A percentile compares a stretch with the other conserved stretches of the same genome.
Conservation (phyloP, 2,113 vertebrate species). For the Limnothrissa miodon region DNA sequence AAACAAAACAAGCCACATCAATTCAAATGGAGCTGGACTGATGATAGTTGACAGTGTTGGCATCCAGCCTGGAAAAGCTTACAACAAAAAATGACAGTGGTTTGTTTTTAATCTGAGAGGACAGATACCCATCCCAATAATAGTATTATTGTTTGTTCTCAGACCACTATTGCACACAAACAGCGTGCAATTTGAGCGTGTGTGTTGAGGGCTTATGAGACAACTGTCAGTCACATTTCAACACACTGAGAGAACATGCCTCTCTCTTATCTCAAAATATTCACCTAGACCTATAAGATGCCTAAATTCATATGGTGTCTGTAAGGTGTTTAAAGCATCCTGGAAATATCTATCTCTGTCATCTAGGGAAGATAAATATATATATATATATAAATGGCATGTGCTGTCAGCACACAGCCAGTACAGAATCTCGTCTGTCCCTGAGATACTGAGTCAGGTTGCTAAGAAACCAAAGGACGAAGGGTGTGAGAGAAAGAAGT, state of each 20-base stretch:
- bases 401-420: constrained; percentile 17
- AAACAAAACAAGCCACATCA: too few species aligned
- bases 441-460: constrained; percentile 53
- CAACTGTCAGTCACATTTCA: neutral
- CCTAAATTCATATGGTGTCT: neutral
- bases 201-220: neutral
- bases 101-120: too few species aligned
- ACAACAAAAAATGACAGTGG: too few species aligned
- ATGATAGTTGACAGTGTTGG: too few species aligned
- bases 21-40: too few species aligned
- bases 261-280: neutral
- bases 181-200: neutral
- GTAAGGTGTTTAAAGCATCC: neutral
- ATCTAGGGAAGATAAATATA: neutral
- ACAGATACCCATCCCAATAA: neutral
- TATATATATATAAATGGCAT: neutral
- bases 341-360: neutral
- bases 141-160: neutral
- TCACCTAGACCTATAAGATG: neutral
- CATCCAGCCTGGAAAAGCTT: neutral
- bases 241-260: neutral
- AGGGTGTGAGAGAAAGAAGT: constrained; percentile 34
- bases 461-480: constrained; percentile 54
- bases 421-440: constrained; percentile 36
- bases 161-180: neutral